Evolutionary conservation across 2,888 invertebrate genomes (phyloP).

Genomic region (Platycnemis pennipes): DNA sequence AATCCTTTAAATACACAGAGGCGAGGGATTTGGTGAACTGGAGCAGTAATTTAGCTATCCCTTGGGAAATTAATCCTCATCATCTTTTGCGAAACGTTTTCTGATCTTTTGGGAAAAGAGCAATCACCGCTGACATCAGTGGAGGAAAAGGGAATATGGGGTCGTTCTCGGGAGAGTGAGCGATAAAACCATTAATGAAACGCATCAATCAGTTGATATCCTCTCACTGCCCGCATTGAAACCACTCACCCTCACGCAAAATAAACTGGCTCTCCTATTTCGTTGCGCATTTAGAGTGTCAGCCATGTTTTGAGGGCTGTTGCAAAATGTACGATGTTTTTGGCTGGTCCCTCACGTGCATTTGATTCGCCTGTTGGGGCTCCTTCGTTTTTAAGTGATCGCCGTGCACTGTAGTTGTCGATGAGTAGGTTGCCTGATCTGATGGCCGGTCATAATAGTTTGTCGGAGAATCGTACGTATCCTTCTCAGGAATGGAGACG

Average conservation of each 20-base stretch:
- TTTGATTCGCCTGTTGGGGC: neutral
- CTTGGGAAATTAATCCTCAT: slow-evolving; percentile 26
- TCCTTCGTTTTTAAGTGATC: neutral
- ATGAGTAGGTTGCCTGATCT: neutral
- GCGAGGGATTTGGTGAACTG: slow-evolving; percentile 11
- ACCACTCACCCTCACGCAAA: neutral
- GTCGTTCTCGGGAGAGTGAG: neutral
- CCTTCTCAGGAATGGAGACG: neutral
- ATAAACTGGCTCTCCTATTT: neutral
- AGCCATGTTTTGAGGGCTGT: neutral
- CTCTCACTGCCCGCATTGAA: neutral
- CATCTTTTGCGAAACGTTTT: slow-evolving; percentile 19
- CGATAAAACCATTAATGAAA: slow-evolving; percentile 25
- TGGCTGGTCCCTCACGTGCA: neutral
- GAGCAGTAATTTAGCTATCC: slow-evolving; percentile 14
- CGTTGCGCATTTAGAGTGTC: neutral
- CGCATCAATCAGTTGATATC: neutral
- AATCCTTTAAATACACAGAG: neutral
- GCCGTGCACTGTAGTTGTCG: no score
- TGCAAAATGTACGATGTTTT: neutral
- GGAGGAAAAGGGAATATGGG: neutral
- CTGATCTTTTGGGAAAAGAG: neutral
- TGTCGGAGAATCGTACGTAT: neutral
- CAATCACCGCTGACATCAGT: neutral
- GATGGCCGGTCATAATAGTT: neutral